These are phyloP conservation scores for Drosophila guanche DNA, from an alignment of 1,140 invertebrate genomes.

Conservation along the genomic window DNA sequence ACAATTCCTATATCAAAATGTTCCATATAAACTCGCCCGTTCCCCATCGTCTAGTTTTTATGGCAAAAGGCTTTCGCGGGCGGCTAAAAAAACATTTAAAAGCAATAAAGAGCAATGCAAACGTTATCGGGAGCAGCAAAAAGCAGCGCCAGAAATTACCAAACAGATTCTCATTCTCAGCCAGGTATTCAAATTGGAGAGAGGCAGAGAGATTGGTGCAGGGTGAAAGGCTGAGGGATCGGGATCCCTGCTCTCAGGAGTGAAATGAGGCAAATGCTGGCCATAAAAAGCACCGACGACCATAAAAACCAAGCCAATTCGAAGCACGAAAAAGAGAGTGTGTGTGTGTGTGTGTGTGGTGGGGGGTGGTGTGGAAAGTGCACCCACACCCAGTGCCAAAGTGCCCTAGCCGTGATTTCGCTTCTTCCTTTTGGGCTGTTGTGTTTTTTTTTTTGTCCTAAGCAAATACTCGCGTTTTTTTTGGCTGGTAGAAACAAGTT, in stretches of 20 bases:
- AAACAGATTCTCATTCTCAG: constrained; percentile 46
- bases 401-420: constrained; percentile 68
- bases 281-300: constrained; percentile 71
- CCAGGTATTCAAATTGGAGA: constrained; percentile 78
- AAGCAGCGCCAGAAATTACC: constrained; percentile 26
- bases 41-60: constrained; percentile 62
- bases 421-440: constrained; percentile 26
- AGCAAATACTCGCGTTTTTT: constrained; percentile 65
- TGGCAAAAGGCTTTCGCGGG: constrained; percentile 45
- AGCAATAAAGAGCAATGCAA: constrained; percentile 70
- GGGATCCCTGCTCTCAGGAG: constrained; percentile 32
- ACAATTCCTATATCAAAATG: constrained; percentile 76
- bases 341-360: not conserved
- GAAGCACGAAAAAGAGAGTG: not conserved
- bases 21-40: constrained; percentile 19
- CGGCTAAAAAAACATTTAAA: constrained; percentile 69
- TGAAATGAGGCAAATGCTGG: constrained; percentile 72
- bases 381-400: constrained; percentile 34
- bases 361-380: constrained; percentile 3
- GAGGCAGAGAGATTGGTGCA: not conserved
- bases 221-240: too few species aligned
- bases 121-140: constrained; percentile 58
- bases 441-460: constrained; percentile 38
- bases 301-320: constrained; percentile 71
- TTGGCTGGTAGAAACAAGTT: constrained; percentile 68